A percentile compares a stretch with the other conserved stretches of the same genome.
Conservation (phyloP, 2,797 vertebrate genomes). For the Clarias pachynema region DNA sequence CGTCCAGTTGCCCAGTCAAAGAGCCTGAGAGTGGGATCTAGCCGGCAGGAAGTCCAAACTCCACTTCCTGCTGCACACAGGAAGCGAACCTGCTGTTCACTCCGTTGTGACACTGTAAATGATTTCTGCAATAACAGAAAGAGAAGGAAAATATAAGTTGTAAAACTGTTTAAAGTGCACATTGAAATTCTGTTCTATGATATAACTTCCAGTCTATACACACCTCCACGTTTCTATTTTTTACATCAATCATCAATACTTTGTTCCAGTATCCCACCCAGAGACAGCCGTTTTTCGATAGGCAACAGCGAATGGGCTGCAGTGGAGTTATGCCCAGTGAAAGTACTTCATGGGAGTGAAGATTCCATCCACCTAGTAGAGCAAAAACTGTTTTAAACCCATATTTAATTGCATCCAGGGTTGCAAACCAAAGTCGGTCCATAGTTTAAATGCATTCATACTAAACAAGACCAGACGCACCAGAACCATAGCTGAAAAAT, state of each 20-base stretch:
- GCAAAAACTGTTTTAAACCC: not conserved
- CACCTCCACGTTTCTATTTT: slow-evolving; percentile 74
- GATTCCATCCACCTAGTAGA: slow-evolving; percentile 74
- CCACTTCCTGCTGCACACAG: slow-evolving; percentile 77
- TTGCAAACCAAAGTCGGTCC: not conserved
- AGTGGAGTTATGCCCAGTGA: slow-evolving; percentile 71
- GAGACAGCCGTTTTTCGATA: slow-evolving; percentile 70
- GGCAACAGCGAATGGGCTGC: slow-evolving; percentile 80
- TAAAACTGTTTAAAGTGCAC: not conserved
- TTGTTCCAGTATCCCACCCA: slow-evolving; percentile 84
- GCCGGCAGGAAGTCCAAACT: slow-evolving; percentile 77
- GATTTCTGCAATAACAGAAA: slow-evolving; percentile 66
- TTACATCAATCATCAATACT: slow-evolving; percentile 72
- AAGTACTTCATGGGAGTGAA: slow-evolving; percentile 68
- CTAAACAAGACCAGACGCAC: slow-evolving; percentile 57
- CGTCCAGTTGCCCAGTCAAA: slow-evolving; percentile 78
- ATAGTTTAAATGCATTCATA: not conserved
- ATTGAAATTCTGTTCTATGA: not conserved
- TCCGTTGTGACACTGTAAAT: slow-evolving; percentile 75
- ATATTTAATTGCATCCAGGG: not conserved
- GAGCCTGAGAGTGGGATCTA: slow-evolving; percentile 75
- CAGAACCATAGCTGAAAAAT: slow-evolving; percentile 76
- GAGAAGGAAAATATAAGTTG: not conserved
- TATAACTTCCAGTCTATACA: slow-evolving; percentile 21
- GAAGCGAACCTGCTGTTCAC: slow-evolving; percentile 81